Base-by-base conservation (phyloP, 2,113 vertebrate genomes). In the Alethe diademata region DNA sequence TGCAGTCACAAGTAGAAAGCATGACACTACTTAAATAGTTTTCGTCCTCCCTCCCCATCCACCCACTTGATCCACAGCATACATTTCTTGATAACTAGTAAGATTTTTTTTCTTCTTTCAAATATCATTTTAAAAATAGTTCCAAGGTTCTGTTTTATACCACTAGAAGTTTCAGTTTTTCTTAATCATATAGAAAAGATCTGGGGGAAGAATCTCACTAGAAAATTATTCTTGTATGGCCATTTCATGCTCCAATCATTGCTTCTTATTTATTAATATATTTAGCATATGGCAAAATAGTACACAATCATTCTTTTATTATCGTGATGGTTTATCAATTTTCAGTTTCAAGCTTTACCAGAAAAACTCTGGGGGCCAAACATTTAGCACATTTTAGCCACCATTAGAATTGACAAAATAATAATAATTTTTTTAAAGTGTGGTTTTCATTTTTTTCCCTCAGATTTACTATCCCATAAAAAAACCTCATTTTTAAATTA, bases 1-100 rank as follows among this genome's bases (percentile, higher is more conserved):
- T 75, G 53, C 78, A 91, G 89, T 85, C 69, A 89, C 86, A 95
- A 75, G 79, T 40, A 69, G 69, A 82, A 92, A 81, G 51, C 51
- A n/a, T 86, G 64, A 89, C 83, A 35, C 28, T 88, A 36, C 83
- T 88, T 69, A 83, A 86, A 78, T 73, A 91, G 61, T 86, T 84
- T 66, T 87, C 78, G 76, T 65, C 42, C 74, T 95, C 61, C 73
- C 71, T 86, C 50, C 64, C 22, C 14, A 70, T 81, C 90, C 62
- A 80, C 82, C 78, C 50, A 58, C 74, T 87, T 71, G 43, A 84
- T 66, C 43, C 6, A 9, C 36, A 85, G 42, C 43, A 76, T 22
- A 35, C 9, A 48, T n/a, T 66, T 92, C 73, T 57, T 94, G 70
- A 48, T 81, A 96, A 66, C 11, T 26, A 73, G 19, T 7, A 65